Conservation (phyloP, 1,140 invertebrate genomes). For the Diorhabda elongata region DNA sequence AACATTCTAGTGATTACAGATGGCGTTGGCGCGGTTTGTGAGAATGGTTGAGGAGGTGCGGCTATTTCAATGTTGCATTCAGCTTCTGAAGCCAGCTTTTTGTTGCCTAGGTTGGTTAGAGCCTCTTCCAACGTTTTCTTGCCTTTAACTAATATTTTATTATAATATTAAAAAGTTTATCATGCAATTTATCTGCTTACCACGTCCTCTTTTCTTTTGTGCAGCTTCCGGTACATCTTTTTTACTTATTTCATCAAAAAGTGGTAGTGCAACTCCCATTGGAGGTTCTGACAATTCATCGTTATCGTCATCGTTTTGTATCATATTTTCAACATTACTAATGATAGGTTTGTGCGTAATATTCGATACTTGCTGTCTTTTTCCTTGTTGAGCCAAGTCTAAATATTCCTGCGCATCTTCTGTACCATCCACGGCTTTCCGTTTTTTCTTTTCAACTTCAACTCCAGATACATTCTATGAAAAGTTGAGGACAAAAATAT, state of each 20-base stretch:
- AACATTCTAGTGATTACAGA: constrained; percentile 63
- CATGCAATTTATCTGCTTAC: constrained; percentile 7
- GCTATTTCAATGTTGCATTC: constrained; percentile 43
- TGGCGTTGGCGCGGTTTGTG: constrained; percentile 46
- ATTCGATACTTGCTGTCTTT: constrained; percentile 32
- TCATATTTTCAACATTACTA: constrained; percentile 25
- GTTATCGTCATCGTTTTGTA: constrained; percentile 34
- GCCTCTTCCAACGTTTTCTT: constrained; percentile 30
- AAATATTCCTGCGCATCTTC: not conserved
- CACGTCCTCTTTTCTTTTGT: constrained; percentile 26
- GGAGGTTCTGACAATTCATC: constrained; percentile 40
- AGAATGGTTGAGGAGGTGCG: constrained; percentile 48
- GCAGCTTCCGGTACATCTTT: constrained; percentile 5
- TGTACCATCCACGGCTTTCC: not conserved
- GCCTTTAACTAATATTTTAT: constrained; percentile 19
- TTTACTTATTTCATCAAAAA: constrained; percentile 35
- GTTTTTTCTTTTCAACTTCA: not conserved
- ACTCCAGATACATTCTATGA: not conserved
- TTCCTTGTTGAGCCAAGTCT: not conserved
- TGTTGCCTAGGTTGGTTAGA: constrained; percentile 18
- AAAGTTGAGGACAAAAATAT: not conserved
- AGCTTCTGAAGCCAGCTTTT: constrained; percentile 24
- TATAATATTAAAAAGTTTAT: not conserved
- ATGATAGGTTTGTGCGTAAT: constrained; percentile 28
- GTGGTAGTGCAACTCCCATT: constrained; percentile 31